These are phyloP conservation scores for Phocoena sinus DNA, from an alignment of 2,113 vertebrate genomes.

Conservation along the genomic window DNA sequence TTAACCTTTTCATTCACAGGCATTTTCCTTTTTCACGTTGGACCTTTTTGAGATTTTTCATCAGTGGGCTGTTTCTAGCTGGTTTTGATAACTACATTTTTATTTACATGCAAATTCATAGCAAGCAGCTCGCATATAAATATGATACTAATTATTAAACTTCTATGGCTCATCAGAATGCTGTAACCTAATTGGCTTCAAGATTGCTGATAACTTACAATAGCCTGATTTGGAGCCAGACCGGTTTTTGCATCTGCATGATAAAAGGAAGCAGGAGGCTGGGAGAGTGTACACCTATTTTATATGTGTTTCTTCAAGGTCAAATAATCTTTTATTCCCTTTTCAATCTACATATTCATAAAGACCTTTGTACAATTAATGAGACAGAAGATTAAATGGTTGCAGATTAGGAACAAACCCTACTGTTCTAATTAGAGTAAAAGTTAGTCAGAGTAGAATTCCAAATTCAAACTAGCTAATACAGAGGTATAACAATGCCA, in stretches of 20 bases:
- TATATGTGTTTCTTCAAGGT: slow-evolving; percentile 77
- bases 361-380: slow-evolving; percentile 73
- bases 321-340: slow-evolving; percentile 68
- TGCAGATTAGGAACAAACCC: slow-evolving; percentile 78
- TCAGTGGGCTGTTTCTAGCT: slow-evolving; percentile 6
- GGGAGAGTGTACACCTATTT: slow-evolving; percentile 67
- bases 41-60: not conserved
- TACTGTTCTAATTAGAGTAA: slow-evolving; percentile 79
- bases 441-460: slow-evolving; percentile 81
- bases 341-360: slow-evolving; percentile 81
- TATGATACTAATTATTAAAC: slow-evolving; percentile 78
- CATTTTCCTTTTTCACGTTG: slow-evolving; percentile 9
- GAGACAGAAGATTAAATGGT: slow-evolving; percentile 80
- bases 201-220: slow-evolving; percentile 58
- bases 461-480: slow-evolving; percentile 72
- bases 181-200: slow-evolving; percentile 69
- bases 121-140: slow-evolving; percentile 74
- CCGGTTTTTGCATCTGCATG: slow-evolving; percentile 74
- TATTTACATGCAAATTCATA: slow-evolving; percentile 79
- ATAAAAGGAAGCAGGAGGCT: slow-evolving; percentile 64
- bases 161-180: slow-evolving; percentile 74
- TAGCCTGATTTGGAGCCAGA: slow-evolving; percentile 70
- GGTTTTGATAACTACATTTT: slow-evolving; percentile 64
- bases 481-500: not conserved
- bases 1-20: slow-evolving; percentile 47